A percentile compares a stretch with the other conserved stretches of the same genome.
Evolutionary conservation across 2,888 invertebrate genomes (phyloP).

Genomic region (Drosophila gaucha): DNA sequence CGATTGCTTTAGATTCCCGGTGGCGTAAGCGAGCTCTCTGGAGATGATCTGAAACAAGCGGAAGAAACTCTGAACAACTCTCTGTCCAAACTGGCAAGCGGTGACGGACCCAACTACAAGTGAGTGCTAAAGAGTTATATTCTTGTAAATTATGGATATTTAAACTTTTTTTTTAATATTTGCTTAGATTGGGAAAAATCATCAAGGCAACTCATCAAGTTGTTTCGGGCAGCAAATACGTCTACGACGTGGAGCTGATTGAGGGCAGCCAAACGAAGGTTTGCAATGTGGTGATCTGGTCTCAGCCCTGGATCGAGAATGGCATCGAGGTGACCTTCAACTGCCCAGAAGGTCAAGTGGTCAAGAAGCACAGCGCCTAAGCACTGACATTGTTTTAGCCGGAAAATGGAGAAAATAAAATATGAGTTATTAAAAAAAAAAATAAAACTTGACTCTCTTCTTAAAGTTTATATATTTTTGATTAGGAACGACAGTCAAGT

Average conservation of each 20-base stretch:
- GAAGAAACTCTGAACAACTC: neutral
- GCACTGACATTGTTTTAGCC: neutral
- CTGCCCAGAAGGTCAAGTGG: constrained; percentile 45
- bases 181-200: constrained; percentile 58
- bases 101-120: constrained; percentile 25
- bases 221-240: constrained; percentile 44
- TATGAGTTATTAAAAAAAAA: neutral
- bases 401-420: neutral
- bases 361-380: constrained; percentile 43
- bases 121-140: constrained; percentile 9
- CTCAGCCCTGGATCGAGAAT: constrained; percentile 54
- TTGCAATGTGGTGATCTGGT: constrained; percentile 34
- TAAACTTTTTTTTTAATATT: neutral
- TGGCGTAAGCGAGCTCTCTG: neutral
- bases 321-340: constrained; percentile 57
- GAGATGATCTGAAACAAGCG: neutral
- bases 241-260: constrained; percentile 52
- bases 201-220: constrained; percentile 56
- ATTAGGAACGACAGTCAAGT: no score
- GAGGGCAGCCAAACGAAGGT: constrained; percentile 29
- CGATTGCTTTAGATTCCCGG: neutral
- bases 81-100: neutral
- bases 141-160: no score
- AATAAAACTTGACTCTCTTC: neutral
- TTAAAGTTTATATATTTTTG: no score